phyloP scores from a whole-genome alignment of 2,797 vertebrate genomes.

The Astyanax mexicanus region DNA sequence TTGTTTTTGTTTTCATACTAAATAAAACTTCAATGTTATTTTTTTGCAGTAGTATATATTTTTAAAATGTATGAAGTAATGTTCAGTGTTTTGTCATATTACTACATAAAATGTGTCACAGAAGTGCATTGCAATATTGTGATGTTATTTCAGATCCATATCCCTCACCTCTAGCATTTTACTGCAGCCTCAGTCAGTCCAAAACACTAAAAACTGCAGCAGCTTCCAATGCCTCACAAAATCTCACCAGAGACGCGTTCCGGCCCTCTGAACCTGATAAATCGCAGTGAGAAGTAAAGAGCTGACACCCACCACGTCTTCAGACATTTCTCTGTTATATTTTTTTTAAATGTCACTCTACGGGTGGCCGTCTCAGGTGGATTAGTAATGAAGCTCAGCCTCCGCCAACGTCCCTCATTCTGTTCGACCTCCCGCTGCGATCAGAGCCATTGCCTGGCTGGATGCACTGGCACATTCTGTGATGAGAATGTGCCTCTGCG shows the following conservation, averaged over 20 bases:
- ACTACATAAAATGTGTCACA: too few relatives aligned
- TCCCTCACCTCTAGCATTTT: too few relatives aligned
- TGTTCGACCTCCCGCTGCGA: slow-evolving; percentile 12
- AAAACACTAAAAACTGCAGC: slow-evolving; percentile 2
- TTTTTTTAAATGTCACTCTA: slow-evolving; percentile 42
- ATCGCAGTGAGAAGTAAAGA: slow-evolving; percentile 25
- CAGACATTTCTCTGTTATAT: slow-evolving; percentile 37
- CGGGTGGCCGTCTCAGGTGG: slow-evolving; percentile 31
- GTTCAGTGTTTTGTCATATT: too few relatives aligned
- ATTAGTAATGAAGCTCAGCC: slow-evolving; percentile 43
- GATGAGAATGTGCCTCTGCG: neutral
- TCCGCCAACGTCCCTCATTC: slow-evolving; percentile 5
- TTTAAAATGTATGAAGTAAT: too few relatives aligned
- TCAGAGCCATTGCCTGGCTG: neutral
- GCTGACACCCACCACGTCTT: slow-evolving; percentile 20
- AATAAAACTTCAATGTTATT: too few relatives aligned
- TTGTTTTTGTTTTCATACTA: too few relatives aligned
- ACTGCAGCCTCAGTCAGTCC: too few relatives aligned
- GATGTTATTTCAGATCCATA: too few relatives aligned
- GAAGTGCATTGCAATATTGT: too few relatives aligned
- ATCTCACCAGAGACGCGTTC: neutral
- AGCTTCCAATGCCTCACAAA: neutral
- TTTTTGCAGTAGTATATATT: too few relatives aligned
- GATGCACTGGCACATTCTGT: slow-evolving; percentile 17
- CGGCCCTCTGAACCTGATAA: slow-evolving; percentile 35